phyloP scores from a whole-genome alignment of 1,140 invertebrate species.

The Pollicipes pollicipes region DNA sequence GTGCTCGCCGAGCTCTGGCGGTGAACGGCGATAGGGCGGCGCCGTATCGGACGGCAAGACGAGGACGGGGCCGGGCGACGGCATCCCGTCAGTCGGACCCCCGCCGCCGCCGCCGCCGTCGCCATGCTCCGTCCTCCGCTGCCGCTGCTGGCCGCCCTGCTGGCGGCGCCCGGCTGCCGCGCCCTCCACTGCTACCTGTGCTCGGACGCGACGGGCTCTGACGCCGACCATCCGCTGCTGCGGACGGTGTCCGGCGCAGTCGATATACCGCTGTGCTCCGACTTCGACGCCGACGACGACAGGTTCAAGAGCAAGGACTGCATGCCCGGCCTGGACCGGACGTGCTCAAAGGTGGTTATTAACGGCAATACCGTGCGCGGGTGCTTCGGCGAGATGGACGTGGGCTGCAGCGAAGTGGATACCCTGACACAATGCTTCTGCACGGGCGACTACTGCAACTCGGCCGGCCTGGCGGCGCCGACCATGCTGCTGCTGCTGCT shows the following conservation, averaged over 20 bases:
- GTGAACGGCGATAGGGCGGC: too few species aligned
- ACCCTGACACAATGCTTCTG: too few species aligned
- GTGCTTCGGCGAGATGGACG: not conserved
- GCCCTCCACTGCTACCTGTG: not conserved
- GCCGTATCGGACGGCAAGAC: too few species aligned
- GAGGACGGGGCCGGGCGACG: too few species aligned
- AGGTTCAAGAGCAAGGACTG: not conserved
- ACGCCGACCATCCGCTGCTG: not conserved
- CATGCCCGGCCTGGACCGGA: not conserved
- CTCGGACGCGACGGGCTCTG: not conserved
- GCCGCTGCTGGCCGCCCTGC: not conserved
- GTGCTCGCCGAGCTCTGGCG: too few species aligned
- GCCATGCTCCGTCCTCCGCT: not conserved
- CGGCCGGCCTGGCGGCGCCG: too few species aligned
- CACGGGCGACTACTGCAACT: too few species aligned
- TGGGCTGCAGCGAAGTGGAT: too few species aligned
- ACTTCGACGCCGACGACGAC: not conserved
- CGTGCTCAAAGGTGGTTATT: not conserved
- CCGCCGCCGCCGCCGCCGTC: constrained; percentile 61
- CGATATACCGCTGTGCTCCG: not conserved
- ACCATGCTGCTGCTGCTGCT: too few species aligned
- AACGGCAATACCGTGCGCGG: not conserved
- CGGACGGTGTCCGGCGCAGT: not conserved
- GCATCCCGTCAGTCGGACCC: too few species aligned
- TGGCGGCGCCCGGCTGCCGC: not conserved